Evolutionary conservation across 2,797 vertebrate species (phyloP).

Genomic region (Selene dorsalis): DNA sequence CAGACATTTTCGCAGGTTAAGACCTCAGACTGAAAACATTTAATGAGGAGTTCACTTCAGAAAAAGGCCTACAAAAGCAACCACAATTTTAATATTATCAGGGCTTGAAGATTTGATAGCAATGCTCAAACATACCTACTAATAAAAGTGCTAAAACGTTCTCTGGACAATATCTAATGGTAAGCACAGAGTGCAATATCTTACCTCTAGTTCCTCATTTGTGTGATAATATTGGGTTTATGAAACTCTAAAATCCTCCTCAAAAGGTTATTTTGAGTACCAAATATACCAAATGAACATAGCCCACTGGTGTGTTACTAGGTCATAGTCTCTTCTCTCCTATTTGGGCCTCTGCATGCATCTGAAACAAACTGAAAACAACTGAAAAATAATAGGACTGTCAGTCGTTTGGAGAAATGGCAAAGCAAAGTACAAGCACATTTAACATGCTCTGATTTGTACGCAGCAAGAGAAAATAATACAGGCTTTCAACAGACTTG

Average conservation of each 20-base stretch:
- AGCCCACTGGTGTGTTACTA: constrained; percentile 10
- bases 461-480: constrained; percentile 14
- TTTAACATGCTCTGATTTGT: not conserved
- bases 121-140: constrained; percentile 25
- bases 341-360: not conserved
- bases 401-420: not conserved
- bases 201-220: constrained; percentile 21
- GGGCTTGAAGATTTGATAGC: constrained; percentile 4
- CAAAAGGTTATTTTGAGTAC: constrained; percentile 8
- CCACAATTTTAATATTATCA: constrained; percentile 1
- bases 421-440: constrained; percentile 5
- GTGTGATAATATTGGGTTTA: constrained; percentile 9
- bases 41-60: constrained; percentile 28
- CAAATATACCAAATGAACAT: constrained; percentile 12
- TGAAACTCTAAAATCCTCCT: constrained; percentile 9
- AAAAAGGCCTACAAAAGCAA: constrained; percentile 17
- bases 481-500: not conserved
- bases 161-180: constrained; percentile 15
- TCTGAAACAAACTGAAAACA: too few relatives aligned
- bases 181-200: not conserved
- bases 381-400: not conserved
- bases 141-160: constrained; percentile 28
- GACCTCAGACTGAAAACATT: not conserved
- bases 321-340: not conserved
- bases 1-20: not conserved